Percentiles rank a stretch among this genome's conserved stretches.
phyloP scores from a whole-genome alignment of 2,888 invertebrate genomes.

The Ophion costatus region DNA sequence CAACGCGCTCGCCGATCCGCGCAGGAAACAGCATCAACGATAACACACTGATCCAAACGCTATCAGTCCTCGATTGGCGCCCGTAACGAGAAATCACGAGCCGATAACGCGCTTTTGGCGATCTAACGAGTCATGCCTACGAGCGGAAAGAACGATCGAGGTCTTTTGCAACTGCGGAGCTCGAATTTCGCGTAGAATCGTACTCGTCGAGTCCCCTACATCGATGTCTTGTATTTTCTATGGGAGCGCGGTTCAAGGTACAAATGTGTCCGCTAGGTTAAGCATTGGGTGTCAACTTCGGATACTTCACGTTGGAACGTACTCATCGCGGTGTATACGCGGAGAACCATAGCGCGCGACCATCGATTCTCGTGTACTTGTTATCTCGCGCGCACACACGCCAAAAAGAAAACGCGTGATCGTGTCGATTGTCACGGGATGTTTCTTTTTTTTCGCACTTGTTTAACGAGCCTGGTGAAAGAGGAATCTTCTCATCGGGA shows the following conservation, averaged over 20 bases:
- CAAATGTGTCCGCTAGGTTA: constrained; percentile 55
- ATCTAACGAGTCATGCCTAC: not conserved
- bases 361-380: constrained; percentile 15
- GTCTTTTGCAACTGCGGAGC: not conserved
- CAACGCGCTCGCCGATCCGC: not conserved
- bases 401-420: constrained; percentile 25
- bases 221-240: not conserved
- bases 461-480: not conserved
- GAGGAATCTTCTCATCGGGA: constrained; percentile 5
- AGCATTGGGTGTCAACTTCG: constrained; percentile 54
- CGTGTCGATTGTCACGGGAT: constrained; percentile 13
- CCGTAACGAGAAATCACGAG: no score
- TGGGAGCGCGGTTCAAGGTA: constrained; percentile 56
- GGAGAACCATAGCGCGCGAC: constrained; percentile 31
- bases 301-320: constrained; percentile 27
- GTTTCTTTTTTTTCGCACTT: constrained; percentile 7
- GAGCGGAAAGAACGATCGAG: not conserved
- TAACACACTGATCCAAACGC: not conserved
- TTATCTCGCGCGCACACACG: not conserved
- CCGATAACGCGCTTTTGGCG: not conserved
- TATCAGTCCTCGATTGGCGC: no score
- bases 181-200: not conserved
- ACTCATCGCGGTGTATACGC: constrained; percentile 8
- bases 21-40: not conserved
- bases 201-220: not conserved